A percentile compares a stretch with the other conserved stretches of the same genome.
Conservation (phyloP, 2,797 vertebrate genomes). For the Hafferia zeledoni region DNA sequence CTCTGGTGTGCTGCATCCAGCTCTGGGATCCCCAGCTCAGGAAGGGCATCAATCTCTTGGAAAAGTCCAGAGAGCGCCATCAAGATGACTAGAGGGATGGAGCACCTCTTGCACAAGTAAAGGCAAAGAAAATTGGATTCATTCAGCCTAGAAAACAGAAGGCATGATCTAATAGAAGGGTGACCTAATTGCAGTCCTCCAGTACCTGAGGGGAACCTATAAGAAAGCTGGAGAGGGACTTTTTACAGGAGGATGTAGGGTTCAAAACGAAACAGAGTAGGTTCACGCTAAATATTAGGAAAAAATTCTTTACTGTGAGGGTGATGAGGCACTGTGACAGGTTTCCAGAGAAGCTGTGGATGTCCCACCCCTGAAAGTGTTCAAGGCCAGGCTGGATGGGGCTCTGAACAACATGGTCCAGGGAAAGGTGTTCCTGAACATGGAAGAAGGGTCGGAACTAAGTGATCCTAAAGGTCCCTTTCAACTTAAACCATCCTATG, state of each 20-base stretch:
- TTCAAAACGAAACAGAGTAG: neutral
- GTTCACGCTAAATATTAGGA: neutral
- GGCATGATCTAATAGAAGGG: neutral
- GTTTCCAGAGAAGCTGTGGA: neutral
- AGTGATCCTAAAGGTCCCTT: neutral
- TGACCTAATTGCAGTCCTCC: neutral
- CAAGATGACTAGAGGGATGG: neutral
- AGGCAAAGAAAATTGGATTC: neutral
- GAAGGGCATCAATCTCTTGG: neutral
- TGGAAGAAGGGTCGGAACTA: neutral
- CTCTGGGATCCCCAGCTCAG: neutral
- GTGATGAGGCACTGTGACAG: neutral
- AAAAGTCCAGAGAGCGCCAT: neutral
- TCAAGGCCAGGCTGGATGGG: accelerated
- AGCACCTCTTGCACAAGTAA: neutral
- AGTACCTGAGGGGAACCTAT: neutral
- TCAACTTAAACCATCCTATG: accelerated
- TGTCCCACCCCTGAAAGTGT: neutral
- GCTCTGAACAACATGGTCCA: neutral
- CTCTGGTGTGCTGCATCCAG: accelerated
- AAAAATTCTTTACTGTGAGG: neutral
- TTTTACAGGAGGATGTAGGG: neutral
- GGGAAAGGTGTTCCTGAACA: neutral
- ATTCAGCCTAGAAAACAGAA: neutral
- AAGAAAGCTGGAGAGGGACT: neutral